A percentile compares a stretch with the other conserved stretches of the same genome.
These are phyloP conservation scores for Rostratula benghalensis DNA, from an alignment of 2,113 vertebrate species.

Conservation along the genomic window DNA sequence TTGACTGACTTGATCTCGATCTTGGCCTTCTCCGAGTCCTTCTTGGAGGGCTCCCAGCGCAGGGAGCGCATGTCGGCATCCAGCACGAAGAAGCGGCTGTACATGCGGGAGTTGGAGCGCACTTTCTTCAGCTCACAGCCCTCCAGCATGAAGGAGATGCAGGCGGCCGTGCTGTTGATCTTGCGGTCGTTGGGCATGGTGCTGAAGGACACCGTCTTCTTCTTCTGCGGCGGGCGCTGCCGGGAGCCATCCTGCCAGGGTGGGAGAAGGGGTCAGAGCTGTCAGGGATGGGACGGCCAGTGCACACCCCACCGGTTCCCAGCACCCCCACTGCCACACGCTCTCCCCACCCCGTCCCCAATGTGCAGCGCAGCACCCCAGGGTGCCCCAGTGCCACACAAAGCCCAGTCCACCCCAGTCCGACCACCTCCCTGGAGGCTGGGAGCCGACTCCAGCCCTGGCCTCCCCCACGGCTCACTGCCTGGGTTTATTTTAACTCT, in stretches of 20 bases:
- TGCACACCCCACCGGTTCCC: accelerated
- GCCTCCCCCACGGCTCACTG: neutral
- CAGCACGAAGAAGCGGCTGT: conserved; percentile 91
- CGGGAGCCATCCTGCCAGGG: conserved; percentile 84
- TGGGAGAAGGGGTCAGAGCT: neutral
- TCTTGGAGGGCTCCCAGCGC: conserved; percentile 93
- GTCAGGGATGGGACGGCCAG: neutral
- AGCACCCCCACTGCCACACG: accelerated
- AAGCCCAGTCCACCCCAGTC: neutral
- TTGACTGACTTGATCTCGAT: conserved; percentile 91
- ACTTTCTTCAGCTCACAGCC: conserved; percentile 95
- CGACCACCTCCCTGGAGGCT: neutral
- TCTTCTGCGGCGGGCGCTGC: conserved; percentile 75
- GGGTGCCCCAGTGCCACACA: accelerated
- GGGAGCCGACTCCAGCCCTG: neutral
- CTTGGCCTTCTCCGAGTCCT: conserved; percentile 91
- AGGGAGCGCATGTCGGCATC: conserved; percentile 88
- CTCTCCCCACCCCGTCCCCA: neutral
- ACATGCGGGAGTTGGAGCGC: conserved; percentile 92
- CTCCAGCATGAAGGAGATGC: conserved; percentile 94
- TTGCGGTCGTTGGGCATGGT: conserved; percentile 90
- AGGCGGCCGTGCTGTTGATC: conserved; percentile 91
- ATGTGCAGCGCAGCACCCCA: neutral
- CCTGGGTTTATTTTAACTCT: conserved; percentile 57
- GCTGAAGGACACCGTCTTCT: conserved; percentile 94